Conservation (phyloP, 1,140 invertebrate genomes). For the Chlorops oryzae region DNA sequence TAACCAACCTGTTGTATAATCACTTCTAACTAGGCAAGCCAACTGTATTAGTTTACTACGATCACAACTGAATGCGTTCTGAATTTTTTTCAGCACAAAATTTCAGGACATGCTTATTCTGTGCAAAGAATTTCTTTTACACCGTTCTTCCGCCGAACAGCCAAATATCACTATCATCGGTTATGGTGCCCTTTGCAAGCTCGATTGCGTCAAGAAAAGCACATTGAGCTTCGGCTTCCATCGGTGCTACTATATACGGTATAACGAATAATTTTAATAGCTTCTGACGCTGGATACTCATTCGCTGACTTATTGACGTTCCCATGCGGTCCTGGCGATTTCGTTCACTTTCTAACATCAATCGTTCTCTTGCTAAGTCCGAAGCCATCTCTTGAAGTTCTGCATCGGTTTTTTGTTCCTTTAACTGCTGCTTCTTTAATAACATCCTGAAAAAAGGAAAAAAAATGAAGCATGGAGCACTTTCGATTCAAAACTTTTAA, state of each 20-base stretch:
- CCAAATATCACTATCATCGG: constrained; percentile 98
- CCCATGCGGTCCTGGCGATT: constrained; percentile 75
- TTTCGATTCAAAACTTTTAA: too few species aligned
- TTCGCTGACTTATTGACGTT: constrained; percentile 79
- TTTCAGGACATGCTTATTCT: constrained; percentile 79
- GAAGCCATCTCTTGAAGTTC: too few species aligned
- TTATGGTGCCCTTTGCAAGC: constrained; percentile 83
- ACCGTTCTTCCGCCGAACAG: constrained; percentile 90
- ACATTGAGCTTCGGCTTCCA: constrained; percentile 98
- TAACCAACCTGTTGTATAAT: constrained; percentile 76
- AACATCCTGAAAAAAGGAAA: too few species aligned
- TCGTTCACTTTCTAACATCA: constrained; percentile 59
- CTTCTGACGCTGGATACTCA: constrained; percentile 84
- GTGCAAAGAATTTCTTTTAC: constrained; percentile 96
- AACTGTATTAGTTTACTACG: constrained; percentile 76
- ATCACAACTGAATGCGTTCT: constrained; percentile 67
- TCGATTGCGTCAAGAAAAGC: constrained; percentile 76
- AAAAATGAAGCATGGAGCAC: too few species aligned
- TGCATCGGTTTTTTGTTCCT: too few species aligned
- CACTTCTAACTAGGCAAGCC: constrained; percentile 92
- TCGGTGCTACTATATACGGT: constrained; percentile 89
- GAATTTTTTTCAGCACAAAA: constrained; percentile 73
- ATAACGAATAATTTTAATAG: constrained; percentile 89
- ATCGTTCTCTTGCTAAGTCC: constrained; percentile 60
- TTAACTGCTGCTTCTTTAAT: too few species aligned